Percentiles rank a stretch among this genome's conserved stretches.
phyloP scores from a whole-genome alignment of 2,797 vertebrate genomes.

The Manis pentadactyla region DNA sequence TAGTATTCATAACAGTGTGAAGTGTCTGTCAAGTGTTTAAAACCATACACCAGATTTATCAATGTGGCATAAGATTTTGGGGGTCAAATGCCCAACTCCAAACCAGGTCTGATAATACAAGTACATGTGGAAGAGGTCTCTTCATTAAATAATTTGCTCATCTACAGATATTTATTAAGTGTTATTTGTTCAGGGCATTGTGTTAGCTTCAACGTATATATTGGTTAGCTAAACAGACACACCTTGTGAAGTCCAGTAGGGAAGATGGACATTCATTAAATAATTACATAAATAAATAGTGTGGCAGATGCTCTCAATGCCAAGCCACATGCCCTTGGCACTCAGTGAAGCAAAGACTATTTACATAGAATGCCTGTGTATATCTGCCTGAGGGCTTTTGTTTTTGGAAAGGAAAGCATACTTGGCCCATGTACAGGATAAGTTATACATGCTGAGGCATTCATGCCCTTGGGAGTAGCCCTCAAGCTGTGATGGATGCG shows the following conservation, averaged over 20 bases:
- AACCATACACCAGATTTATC: neutral
- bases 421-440: neutral
- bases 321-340: neutral
- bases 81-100: neutral
- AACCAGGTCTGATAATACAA: neutral
- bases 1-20: neutral
- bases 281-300: neutral
- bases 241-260: neutral
- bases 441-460: neutral
- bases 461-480: neutral
- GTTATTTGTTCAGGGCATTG: neutral
- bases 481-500: neutral
- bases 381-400: neutral
- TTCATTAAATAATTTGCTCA: neutral
- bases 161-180: conserved; percentile 1
- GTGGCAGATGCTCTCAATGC: neutral
- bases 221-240: neutral
- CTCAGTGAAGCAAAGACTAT: conserved; percentile 9
- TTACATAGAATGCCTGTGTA: neutral
- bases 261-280: conserved; percentile 16
- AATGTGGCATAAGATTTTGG: neutral
- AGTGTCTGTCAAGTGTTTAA: neutral
- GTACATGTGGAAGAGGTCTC: neutral
- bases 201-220: neutral
- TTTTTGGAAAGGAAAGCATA: conserved; percentile 1